These are phyloP conservation scores for Tragelaphus strepsiceros DNA, from an alignment of 2,113 vertebrate species.

Conservation along the genomic window DNA sequence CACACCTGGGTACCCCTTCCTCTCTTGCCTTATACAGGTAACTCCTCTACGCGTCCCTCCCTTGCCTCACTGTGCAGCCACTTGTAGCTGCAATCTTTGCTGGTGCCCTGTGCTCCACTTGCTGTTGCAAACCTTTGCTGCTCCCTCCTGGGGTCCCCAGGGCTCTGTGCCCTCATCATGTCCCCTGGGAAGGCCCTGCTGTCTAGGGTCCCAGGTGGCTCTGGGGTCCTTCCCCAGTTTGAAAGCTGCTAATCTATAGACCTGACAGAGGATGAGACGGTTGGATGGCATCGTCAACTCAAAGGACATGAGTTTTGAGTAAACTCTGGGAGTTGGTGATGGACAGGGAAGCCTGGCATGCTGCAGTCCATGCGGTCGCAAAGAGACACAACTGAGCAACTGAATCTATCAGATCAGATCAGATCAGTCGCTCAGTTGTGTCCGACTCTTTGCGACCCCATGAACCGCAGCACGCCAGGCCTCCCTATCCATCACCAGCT, in stretches of 20 bases:
- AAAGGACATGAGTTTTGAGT: background rate
- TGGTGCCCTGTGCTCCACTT: background rate
- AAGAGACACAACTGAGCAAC: background rate
- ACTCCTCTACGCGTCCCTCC: rapidly evolving
- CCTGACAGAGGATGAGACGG: background rate
- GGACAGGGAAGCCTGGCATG: background rate
- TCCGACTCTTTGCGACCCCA: too few species aligned
- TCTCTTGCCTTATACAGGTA: background rate
- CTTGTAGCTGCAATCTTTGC: background rate
- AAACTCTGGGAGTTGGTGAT: background rate
- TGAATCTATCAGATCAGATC: too few species aligned
- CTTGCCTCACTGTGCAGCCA: background rate
- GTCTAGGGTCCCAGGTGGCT: background rate
- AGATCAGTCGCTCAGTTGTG: too few species aligned
- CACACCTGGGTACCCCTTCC: background rate
- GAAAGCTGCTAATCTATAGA: background rate
- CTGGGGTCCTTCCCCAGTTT: background rate
- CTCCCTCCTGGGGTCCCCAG: background rate
- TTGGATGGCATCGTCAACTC: background rate
- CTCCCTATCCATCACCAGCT: too few species aligned
- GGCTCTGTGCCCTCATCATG: rapidly evolving
- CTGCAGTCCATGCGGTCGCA: background rate
- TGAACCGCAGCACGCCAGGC: too few species aligned
- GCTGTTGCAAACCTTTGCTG: background rate
- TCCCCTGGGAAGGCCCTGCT: background rate